Evolutionary conservation across 2,113 vertebrate species (phyloP).

Genomic region (Dendrocopos noguchii): DNA sequence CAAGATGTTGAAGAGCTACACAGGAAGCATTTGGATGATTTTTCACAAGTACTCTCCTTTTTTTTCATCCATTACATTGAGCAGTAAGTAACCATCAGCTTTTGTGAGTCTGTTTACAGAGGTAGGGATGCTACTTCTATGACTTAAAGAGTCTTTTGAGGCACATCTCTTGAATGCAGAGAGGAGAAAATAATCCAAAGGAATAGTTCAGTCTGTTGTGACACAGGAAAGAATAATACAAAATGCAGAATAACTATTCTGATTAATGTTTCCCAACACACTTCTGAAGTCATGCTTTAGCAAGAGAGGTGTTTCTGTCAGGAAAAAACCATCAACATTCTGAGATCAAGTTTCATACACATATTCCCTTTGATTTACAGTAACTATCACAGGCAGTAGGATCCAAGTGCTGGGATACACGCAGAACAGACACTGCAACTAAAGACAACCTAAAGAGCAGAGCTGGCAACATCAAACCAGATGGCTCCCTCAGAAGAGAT

Average conservation of each 20-base stretch:
- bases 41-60: background rate
- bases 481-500: background rate
- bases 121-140: background rate
- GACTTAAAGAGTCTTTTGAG: background rate
- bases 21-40: background rate
- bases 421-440: background rate
- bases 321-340: background rate
- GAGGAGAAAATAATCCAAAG: background rate
- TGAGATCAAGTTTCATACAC: background rate
- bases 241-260: background rate
- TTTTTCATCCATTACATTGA: background rate
- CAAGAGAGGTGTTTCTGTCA: background rate
- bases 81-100: background rate
- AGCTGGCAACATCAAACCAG: conserved; percentile 10
- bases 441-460: background rate
- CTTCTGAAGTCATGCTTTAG: background rate
- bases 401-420: background rate
- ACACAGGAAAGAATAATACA: background rate
- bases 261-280: background rate
- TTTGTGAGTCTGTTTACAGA: background rate
- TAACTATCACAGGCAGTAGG: background rate
- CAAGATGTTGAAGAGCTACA: background rate
- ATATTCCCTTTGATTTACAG: background rate
- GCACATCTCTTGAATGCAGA: background rate
- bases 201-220: background rate